Percentiles rank a stretch among this genome's conserved stretches.
Conservation (phyloP, 2,888 invertebrate species). For the Drosophila gaucha region DNA sequence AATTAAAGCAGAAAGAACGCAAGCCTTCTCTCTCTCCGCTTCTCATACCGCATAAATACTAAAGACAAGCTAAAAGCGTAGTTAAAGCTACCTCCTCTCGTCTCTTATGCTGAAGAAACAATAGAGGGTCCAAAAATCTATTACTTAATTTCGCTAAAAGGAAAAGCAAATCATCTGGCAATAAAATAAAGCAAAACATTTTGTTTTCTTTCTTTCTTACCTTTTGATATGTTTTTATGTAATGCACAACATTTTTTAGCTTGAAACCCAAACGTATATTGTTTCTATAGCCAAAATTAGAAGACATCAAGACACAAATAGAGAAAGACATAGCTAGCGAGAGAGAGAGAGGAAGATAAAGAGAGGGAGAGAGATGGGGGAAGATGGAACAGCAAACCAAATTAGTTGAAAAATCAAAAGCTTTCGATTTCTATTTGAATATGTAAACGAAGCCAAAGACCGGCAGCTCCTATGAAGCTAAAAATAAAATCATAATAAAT, state of each 20-base stretch:
- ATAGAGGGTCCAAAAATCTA: conserved; percentile 54
- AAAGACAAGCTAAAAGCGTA: not conserved
- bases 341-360: not conserved
- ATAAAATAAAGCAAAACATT: conserved; percentile 10
- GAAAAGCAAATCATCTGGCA: conserved; percentile 36
- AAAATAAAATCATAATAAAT: conserved; percentile 12
- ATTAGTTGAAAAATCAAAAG: conserved; percentile 61
- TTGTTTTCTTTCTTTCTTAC: conserved; percentile 22
- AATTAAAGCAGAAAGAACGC: no score
- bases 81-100: not conserved
- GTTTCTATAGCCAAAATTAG: conserved; percentile 67
- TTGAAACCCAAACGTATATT: conserved; percentile 42
- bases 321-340: not conserved
- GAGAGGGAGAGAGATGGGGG: not conserved
- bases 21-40: not conserved
- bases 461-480: conserved; percentile 51
- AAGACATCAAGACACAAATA: conserved; percentile 30
- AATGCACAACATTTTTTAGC: conserved; percentile 42
- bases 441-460: conserved; percentile 68
- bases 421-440: conserved; percentile 80
- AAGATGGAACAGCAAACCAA: no score
- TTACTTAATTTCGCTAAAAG: conserved; percentile 73
- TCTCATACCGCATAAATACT: not conserved
- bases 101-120: no score
- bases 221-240: conserved; percentile 55